Conservation (phyloP, 2,888 invertebrate genomes). For the Strigamia crassipes region DNA sequence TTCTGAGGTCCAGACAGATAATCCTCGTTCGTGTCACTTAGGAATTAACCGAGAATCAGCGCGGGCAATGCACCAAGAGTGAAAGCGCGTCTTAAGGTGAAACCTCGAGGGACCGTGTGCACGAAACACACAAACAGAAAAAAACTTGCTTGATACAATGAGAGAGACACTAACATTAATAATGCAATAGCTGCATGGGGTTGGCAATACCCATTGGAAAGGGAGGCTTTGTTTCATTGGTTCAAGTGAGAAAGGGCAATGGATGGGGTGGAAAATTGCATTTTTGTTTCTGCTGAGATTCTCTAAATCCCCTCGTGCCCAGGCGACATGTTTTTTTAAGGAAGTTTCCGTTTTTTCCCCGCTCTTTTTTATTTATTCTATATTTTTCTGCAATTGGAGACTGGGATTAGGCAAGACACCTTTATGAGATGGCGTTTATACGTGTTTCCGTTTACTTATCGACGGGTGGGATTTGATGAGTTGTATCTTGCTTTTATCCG, state of each 20-base stretch:
- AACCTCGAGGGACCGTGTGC: constrained; percentile 37
- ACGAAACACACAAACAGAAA: background rate
- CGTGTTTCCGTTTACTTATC: constrained; percentile 29
- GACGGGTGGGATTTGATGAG: background rate
- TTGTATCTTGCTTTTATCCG: background rate
- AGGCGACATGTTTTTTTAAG: background rate
- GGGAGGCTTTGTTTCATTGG: constrained; percentile 36
- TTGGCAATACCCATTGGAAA: constrained; percentile 40
- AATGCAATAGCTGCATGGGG: constrained; percentile 35
- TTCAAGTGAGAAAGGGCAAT: constrained; percentile 39
- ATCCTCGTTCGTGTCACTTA: constrained; percentile 39
- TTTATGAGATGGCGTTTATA: constrained; percentile 14
- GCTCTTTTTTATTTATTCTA: background rate
- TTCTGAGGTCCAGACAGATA: constrained; percentile 33
- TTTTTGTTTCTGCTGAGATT: constrained; percentile 46
- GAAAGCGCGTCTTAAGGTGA: constrained; percentile 37
- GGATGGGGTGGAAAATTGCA: constrained; percentile 46
- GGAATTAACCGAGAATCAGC: constrained; percentile 38
- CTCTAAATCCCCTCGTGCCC: constrained; percentile 44
- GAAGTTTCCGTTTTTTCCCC: background rate
- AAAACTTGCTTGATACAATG: background rate
- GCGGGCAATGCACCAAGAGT: constrained; percentile 23
- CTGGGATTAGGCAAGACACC: constrained; percentile 37
- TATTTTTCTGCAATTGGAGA: constrained; percentile 18
- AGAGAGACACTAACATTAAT: constrained; percentile 33